These are phyloP conservation scores for Melanotaenia boesemani DNA, from an alignment of 2,797 vertebrate species.

Conservation along the genomic window DNA sequence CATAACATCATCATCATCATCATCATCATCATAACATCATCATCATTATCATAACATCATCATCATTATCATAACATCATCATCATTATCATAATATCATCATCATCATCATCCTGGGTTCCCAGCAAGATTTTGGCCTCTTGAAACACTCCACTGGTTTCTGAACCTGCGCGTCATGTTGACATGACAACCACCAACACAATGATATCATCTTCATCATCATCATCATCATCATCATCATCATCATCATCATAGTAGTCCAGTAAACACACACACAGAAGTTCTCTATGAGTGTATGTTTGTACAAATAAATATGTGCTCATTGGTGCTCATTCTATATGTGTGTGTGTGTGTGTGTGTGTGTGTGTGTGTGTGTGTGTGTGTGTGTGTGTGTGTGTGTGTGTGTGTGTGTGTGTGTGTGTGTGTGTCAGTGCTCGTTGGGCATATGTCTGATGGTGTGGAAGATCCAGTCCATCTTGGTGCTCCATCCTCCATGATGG, in stretches of 20 bases:
- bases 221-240: constrained; percentile 12
- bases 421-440: constrained; percentile 58
- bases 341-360: constrained; percentile 67
- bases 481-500: constrained; percentile 86
- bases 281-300: constrained; percentile 1
- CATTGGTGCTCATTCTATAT: constrained; percentile 69
- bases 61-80: too few relatives aligned
- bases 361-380: constrained; percentile 67
- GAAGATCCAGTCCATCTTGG: constrained; percentile 89
- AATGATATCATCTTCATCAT: neutral
- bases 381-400: constrained; percentile 66
- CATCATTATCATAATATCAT: too few relatives aligned
- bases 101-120: neutral
- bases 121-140: constrained; percentile 52
- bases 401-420: constrained; percentile 67
- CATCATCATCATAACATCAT: neutral
- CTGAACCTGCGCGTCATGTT: neutral
- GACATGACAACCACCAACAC: constrained; percentile 19
- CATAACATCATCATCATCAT: too few relatives aligned
- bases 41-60: too few relatives aligned
- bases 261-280: constrained; percentile 29
- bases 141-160: constrained; percentile 16
- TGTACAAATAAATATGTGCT: neutral
- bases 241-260: constrained; percentile 32
- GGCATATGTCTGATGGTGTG: constrained; percentile 87